These are phyloP conservation scores for Nyctalus aviator DNA, from an alignment of 2,797 vertebrate species.

Conservation along the genomic window DNA sequence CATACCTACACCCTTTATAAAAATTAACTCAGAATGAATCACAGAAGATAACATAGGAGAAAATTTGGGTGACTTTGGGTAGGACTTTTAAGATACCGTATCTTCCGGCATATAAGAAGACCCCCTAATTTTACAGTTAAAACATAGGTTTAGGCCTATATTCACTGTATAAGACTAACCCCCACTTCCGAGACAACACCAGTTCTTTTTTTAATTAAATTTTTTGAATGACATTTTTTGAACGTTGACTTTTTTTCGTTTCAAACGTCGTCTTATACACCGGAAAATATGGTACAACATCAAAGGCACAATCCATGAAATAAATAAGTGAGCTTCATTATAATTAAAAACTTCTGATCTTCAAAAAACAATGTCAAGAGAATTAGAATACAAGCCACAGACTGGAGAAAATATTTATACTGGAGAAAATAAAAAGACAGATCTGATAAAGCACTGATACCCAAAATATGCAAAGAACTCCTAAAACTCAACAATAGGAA, in stretches of 20 bases:
- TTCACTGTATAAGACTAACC: no score
- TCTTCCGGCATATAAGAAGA: no score
- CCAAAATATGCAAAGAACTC: slow-evolving; percentile 23
- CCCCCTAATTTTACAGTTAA: no score
- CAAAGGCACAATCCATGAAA: slow-evolving; percentile 34
- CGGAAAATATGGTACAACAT: neutral
- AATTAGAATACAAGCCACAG: slow-evolving; percentile 17
- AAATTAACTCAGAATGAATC: slow-evolving; percentile 30
- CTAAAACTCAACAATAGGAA: slow-evolving; percentile 38
- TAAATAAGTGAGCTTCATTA: neutral
- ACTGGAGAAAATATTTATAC: slow-evolving; percentile 8
- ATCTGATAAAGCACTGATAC: neutral
- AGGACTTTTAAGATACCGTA: slow-evolving; percentile 10
- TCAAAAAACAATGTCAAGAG: slow-evolving; percentile 3
- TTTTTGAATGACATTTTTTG: no score
- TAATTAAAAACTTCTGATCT: slow-evolving; percentile 46
- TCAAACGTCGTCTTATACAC: no score
- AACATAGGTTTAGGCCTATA: no score
- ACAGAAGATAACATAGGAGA: neutral
- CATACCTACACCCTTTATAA: neutral
- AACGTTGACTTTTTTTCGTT: no score
- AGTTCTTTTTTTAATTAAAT: no score
- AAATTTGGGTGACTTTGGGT: neutral
- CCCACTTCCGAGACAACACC: no score
- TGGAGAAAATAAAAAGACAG: slow-evolving; percentile 22